Percentiles rank a stretch among this genome's conserved stretches.
These are phyloP conservation scores for Lamellibrachia satsuma DNA, from an alignment of 2,888 invertebrate genomes.

Conservation along the genomic window DNA sequence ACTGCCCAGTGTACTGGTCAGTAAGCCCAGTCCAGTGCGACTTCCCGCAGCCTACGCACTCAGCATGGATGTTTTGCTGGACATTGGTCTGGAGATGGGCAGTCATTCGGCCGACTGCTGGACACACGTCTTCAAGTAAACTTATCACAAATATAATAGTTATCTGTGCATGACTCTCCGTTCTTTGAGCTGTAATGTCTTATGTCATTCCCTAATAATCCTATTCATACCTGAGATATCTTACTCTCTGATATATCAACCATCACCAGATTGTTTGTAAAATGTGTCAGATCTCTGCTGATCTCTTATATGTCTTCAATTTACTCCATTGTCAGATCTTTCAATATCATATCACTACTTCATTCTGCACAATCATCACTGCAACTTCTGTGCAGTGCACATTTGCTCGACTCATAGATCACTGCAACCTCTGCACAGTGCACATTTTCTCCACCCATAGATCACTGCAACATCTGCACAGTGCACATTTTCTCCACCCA, in stretches of 20 bases:
- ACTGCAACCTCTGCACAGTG: too few relatives aligned
- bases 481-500: too few relatives aligned
- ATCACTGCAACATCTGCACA: too few relatives aligned
- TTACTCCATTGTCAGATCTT: background rate
- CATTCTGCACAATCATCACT: background rate
- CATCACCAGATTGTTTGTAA: background rate
- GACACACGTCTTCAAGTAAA: constrained; percentile 88
- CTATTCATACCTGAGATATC: background rate
- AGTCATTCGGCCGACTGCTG: constrained; percentile 93
- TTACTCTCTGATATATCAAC: background rate
- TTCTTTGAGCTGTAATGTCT: background rate
- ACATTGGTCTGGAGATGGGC: constrained; percentile 87
- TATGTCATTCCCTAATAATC: too few relatives aligned
- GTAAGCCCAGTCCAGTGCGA: constrained; percentile 63
- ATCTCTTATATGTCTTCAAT: background rate
- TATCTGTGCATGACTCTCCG: background rate
- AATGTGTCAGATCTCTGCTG: background rate
- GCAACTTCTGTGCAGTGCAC: too few relatives aligned
- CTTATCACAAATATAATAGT: background rate
- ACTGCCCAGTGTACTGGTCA: constrained; percentile 31
- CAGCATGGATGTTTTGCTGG: constrained; percentile 89
- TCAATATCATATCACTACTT: background rate
- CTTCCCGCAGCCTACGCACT: constrained; percentile 88
- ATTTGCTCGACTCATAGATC: too few relatives aligned
- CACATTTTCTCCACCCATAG: too few relatives aligned